Evolutionary conservation across 2,888 invertebrate species (phyloP), one percentile per base, ranked within the genome.

Genomic region (Campoletis raptor): DNA sequence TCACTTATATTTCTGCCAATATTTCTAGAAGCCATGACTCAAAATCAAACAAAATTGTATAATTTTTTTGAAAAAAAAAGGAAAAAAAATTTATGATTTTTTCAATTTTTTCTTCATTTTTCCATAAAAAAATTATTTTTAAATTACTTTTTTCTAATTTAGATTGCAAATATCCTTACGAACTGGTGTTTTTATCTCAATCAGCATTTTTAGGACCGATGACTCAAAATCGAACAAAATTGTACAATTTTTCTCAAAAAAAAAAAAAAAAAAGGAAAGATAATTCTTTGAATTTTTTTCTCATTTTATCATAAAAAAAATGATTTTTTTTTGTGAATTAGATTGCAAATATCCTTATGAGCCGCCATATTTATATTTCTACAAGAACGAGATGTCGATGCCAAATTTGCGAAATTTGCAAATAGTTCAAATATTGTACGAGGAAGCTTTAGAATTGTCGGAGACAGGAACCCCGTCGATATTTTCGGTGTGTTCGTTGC

Each of bases 301-400:
- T 36, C 18, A 0, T 30, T 73, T 48, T 64, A 45, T 15, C 48
- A 73, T 37, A n/a, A 2, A 48, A 45, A 80, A 64, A 40, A 40
- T 15, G n/a, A 30, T 83, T 79, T 21, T 10, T 67, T 54, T 40
- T 37, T 12, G 18, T 69, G 5, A 18, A 12, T 89, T 30, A 94
- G 94, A 91, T 83, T 96, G 96, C 78, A 95, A 95, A 73, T 98
- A 98, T 94, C 98, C 98, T 0, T 96, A 96, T 91, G 97, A 97
- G 94, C 95, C 97, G 0, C 97, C 97, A 0, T 94, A 96, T 85
- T 95, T 97, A 87, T 97, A 97, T 91, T 95, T 95, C 69, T 95
- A 96, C 67, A 94, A 95, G 45, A 94, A 92, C 85, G 95, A 96
- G 79, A 95, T 97, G 88, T 67, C 79, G n/a, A 93, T 93, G 89